Evolutionary conservation across 2,797 vertebrate genomes (phyloP).

Genomic region (Myiotriccus ornatus): DNA sequence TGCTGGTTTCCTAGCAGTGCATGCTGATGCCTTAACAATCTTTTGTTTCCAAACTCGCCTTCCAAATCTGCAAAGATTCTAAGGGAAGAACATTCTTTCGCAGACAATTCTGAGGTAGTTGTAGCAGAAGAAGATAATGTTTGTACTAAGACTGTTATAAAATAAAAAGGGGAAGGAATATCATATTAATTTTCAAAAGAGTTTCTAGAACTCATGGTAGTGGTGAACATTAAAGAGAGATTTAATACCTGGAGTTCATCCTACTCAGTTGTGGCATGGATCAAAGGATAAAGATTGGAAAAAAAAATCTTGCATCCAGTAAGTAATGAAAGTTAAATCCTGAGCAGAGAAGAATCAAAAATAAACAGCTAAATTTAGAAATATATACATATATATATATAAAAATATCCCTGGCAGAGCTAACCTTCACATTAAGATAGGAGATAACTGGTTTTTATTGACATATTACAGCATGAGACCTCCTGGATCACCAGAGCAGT

Average conservation of each 20-base stretch:
- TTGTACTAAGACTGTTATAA: not conserved
- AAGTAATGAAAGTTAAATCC: not conserved
- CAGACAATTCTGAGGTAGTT: not conserved
- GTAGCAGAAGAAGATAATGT: not conserved
- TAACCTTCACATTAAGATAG: not conserved
- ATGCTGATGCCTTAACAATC: not conserved
- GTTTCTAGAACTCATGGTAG: not conserved
- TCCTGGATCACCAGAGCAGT: not conserved
- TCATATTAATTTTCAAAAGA: not conserved
- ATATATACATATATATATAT: too few species aligned
- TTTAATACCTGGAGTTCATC: not conserved
- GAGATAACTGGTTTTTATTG: not conserved
- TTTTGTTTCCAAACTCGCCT: not conserved
- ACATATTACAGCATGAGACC: not conserved
- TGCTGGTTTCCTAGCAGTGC: not conserved
- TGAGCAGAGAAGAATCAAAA: not conserved
- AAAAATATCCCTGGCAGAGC: not conserved
- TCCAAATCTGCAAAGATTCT: not conserved
- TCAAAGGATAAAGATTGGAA: not conserved
- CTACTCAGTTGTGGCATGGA: not conserved
- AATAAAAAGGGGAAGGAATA: not conserved
- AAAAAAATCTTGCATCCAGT: not conserved
- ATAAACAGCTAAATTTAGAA: not conserved
- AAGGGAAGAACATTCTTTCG: not conserved
- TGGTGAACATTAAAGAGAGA: not conserved